Evolutionary conservation across 1,140 invertebrate species (phyloP).

Genomic region (Bursaphelenchus mucronatus): DNA sequence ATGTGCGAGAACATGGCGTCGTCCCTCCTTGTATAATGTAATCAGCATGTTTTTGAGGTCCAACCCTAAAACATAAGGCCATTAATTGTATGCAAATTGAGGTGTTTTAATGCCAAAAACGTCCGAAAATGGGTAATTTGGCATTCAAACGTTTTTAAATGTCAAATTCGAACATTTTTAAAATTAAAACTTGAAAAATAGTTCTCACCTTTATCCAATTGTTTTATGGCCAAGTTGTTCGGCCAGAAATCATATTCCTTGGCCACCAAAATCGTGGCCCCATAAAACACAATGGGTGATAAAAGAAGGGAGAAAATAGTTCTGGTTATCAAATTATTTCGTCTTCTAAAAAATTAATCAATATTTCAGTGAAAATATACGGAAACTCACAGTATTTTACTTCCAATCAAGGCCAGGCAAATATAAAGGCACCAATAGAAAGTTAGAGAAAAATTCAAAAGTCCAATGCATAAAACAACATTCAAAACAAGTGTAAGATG

Average conservation of each 20-base stretch:
- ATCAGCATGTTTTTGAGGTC: not conserved
- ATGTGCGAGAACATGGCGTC: slow-evolving; percentile 5
- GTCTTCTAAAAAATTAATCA: not conserved
- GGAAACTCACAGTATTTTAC: not conserved
- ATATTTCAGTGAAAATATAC: not conserved
- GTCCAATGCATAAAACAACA: slow-evolving; percentile 8
- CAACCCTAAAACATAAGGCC: slow-evolving; percentile 3
- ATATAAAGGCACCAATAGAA: slow-evolving; percentile 9
- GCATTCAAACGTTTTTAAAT: no score
- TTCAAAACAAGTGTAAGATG: not conserved
- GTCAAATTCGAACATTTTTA: no score
- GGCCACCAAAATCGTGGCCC: not conserved
- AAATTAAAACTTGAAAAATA: no score
- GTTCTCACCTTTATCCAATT: no score
- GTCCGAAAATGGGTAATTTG: not conserved
- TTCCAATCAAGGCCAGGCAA: not conserved
- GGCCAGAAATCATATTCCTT: slow-evolving; percentile 8
- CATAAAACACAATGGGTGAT: slow-evolving; percentile 11
- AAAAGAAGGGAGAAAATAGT: not conserved
- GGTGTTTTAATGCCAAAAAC: not conserved
- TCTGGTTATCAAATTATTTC: slow-evolving; percentile 16
- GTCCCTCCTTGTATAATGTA: slow-evolving; percentile 3
- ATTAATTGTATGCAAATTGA: not conserved
- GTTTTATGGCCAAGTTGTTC: not conserved
- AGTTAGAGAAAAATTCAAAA: slow-evolving; percentile 5